Base-by-base conservation (phyloP, 2,113 vertebrate species). In the Xiphorhynchus elegans region DNA sequence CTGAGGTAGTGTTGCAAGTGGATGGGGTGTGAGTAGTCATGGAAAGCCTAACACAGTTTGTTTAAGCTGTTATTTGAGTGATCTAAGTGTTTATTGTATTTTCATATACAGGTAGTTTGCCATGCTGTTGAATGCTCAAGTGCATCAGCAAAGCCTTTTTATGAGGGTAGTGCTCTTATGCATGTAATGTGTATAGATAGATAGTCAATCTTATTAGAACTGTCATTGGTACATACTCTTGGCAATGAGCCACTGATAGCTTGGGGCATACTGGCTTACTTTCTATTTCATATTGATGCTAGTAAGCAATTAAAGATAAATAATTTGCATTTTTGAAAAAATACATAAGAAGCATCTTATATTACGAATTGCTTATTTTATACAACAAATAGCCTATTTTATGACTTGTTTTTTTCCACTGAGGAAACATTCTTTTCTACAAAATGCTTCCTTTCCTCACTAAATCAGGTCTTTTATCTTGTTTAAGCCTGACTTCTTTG, bases 291-390 rank as follows among this genome's bases (percentile, higher is more conserved):
- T 72, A 47, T 40, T 86, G 62, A 60, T 93, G 58, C 24, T 88
- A 76, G 58, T 44, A 80, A 88, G 79, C 83, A 92, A 83, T 90
- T 96, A 96, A 93, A 91, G 87, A 81, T n/a, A 91, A 79, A 42
- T 26, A 23, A 53, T 81, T 93, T 83, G 20, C 49, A 42, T 87
- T 42, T 83, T 88, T 26, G 6, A 62, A 93, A 69, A 78, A 81
- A 55, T 47, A 59, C 18, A 44, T 63, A 73, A 92, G 35, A 63
- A 79, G 26, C 17, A 73, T 88, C 47, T 72, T 83, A 59, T 92
- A 26, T 14, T 75, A 35, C 2, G 7, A 82, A 64, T 82, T 18
- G n/a, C 23, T 39, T 85, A 7, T 59, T 85, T 87, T 59, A 39
- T 40, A 13, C 35, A 73, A 76, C 16, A 67, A 75, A 69, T 73